Conservation (phyloP, 2,113 vertebrate genomes). For the Barnardius zonarius region DNA sequence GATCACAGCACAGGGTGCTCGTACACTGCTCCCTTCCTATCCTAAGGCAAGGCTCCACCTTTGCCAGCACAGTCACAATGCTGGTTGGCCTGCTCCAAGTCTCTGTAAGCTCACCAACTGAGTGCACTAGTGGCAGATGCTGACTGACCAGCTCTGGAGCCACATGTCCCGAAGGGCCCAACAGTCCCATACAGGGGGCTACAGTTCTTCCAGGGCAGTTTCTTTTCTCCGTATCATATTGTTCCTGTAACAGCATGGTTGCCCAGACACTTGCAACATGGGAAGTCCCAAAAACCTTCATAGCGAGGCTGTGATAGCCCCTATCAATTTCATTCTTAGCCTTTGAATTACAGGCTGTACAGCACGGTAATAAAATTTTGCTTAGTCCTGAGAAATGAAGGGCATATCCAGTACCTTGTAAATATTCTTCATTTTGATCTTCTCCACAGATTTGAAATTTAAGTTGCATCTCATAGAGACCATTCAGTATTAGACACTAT, state of each 20-base stretch:
- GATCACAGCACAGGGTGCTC: fast-evolving
- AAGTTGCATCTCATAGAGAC: background rate
- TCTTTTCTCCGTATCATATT: fast-evolving
- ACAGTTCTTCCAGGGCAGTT: background rate
- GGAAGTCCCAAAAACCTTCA: background rate
- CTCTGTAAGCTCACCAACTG: background rate
- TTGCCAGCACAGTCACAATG: background rate
- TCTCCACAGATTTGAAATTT: background rate
- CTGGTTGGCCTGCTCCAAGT: too few species aligned
- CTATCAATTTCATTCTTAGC: background rate
- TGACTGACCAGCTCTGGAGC: background rate
- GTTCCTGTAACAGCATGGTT: background rate
- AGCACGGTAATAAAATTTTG: background rate
- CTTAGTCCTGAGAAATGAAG: background rate
- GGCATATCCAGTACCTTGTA: background rate
- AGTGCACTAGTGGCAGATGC: too few species aligned
- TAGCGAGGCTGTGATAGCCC: fast-evolving
- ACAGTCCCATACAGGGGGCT: background rate
- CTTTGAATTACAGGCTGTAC: background rate
- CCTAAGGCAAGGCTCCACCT: background rate
- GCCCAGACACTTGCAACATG: background rate
- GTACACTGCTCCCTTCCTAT: background rate
- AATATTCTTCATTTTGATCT: background rate
- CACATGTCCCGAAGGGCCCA: background rate
- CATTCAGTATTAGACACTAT: background rate